These are phyloP conservation scores for Microcebus jonahi DNA, from an alignment of 2,113 vertebrate species.

Conservation along the genomic window DNA sequence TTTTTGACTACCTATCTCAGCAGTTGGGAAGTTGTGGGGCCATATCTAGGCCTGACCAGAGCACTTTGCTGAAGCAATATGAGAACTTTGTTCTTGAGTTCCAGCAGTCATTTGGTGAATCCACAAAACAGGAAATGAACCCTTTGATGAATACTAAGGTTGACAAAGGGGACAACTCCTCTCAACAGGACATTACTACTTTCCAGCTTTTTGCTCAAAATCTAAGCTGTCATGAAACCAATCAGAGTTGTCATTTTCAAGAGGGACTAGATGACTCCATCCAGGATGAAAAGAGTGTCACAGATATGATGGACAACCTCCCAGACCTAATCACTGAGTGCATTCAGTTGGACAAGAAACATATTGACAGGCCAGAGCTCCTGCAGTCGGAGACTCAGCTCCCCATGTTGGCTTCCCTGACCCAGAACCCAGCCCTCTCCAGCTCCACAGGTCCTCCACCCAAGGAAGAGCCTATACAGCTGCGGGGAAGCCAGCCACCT, in stretches of 20 bases:
- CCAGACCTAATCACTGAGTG: slow-evolving; percentile 70
- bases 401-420: not conserved
- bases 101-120: slow-evolving; percentile 4
- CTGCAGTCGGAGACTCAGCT: slow-evolving; percentile 10
- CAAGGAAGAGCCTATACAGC: slow-evolving; percentile 17
- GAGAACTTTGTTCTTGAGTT: slow-evolving; percentile 54
- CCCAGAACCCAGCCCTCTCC: not conserved
- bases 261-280: not conserved
- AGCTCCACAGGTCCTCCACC: not conserved
- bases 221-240: slow-evolving; percentile 17
- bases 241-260: not conserved
- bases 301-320: slow-evolving; percentile 45
- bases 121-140: slow-evolving; percentile 30
- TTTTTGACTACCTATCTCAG: slow-evolving; percentile 45
- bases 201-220: slow-evolving; percentile 46
- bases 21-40: slow-evolving; percentile 2
- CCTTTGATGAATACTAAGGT: not conserved
- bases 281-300: slow-evolving; percentile 24
- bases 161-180: not conserved
- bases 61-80: slow-evolving; percentile 39
- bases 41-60: not conserved
- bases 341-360: slow-evolving; percentile 68
- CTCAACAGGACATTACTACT: not conserved
- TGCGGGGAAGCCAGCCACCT: slow-evolving; percentile 13
- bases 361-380: slow-evolving; percentile 53